These are phyloP conservation scores for Microcebus tavaratra DNA, from an alignment of 2,113 vertebrate genomes.

Conservation along the genomic window DNA sequence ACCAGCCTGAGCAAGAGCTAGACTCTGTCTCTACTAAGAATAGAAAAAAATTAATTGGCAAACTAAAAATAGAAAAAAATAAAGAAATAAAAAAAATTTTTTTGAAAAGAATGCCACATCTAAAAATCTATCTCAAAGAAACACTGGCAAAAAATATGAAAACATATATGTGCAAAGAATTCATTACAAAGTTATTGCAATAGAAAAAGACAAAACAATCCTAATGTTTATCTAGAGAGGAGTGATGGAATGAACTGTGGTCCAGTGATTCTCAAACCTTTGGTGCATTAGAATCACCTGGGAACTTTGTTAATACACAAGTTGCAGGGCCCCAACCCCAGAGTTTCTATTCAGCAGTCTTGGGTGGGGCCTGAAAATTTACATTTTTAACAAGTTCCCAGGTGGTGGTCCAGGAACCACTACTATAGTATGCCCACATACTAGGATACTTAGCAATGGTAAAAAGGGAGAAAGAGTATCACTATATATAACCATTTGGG, in stretches of 20 bases:
- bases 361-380: neutral
- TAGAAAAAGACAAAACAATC: neutral
- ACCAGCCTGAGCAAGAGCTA: too few species aligned
- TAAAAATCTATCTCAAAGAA: constrained; percentile 2
- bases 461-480: neutral
- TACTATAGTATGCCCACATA: neutral
- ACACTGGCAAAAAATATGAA: neutral
- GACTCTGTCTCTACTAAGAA: too few species aligned
- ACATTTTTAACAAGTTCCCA: neutral
- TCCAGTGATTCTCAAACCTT: neutral
- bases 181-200: neutral
- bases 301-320: neutral
- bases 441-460: neutral
- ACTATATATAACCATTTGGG: neutral
- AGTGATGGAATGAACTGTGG: neutral
- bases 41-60: too few species aligned
- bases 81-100: too few species aligned
- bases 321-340: neutral
- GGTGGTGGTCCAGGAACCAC: neutral
- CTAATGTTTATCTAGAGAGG: too few species aligned
- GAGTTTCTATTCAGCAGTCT: neutral
- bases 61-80: too few species aligned
- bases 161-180: neutral
- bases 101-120: neutral
- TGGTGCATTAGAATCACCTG: neutral